phyloP scores from a whole-genome alignment of 2,113 vertebrate species.

The Cinclus cinclus region DNA sequence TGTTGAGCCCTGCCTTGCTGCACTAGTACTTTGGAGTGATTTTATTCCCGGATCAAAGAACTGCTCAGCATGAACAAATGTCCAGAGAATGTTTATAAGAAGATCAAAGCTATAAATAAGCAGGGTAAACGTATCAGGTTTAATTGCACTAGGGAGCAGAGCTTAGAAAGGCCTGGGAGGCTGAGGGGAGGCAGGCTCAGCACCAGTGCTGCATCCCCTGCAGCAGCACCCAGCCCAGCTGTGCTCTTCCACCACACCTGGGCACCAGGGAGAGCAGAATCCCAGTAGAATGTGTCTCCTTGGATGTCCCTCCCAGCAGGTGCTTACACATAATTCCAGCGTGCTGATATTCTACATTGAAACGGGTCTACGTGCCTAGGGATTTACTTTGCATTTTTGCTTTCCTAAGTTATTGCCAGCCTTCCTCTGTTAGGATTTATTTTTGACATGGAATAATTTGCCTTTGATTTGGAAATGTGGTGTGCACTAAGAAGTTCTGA shows the following conservation, averaged over 20 bases:
- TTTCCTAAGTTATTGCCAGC: background rate
- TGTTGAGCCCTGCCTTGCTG: conserved; percentile 12
- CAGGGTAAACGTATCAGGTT: background rate
- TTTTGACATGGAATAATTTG: background rate
- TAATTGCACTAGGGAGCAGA: background rate
- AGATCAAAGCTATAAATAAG: conserved; percentile 40
- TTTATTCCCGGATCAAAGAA: conserved; percentile 38
- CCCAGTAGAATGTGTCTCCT: background rate
- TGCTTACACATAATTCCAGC: background rate
- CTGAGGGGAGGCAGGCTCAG: background rate
- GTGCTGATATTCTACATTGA: background rate
- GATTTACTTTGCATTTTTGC: background rate
- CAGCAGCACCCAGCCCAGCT: background rate
- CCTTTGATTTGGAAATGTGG: background rate
- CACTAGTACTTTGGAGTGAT: background rate
- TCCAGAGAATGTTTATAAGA: conserved; percentile 32
- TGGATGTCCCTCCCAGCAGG: background rate
- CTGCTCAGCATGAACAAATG: conserved; percentile 11
- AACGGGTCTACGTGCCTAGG: background rate
- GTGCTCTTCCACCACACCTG: background rate
- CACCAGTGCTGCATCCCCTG: background rate
- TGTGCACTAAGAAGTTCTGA: background rate
- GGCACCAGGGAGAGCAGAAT: background rate
- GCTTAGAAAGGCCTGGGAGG: background rate
- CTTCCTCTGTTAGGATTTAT: background rate